phyloP scores from a whole-genome alignment of 2,888 invertebrate genomes.

The Eupithecia tripunctaria region DNA sequence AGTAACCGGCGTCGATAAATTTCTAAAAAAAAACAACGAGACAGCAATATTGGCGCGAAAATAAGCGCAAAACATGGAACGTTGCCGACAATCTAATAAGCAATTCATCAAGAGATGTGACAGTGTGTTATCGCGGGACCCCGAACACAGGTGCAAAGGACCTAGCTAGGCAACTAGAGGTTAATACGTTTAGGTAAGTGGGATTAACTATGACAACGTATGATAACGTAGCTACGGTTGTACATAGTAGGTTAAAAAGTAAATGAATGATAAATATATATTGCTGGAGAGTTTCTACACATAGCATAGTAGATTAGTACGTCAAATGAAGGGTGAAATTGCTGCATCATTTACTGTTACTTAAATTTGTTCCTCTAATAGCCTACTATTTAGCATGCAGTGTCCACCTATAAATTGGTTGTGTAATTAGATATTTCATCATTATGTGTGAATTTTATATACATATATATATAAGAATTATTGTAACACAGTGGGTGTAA shows the following conservation, averaged over 20 bases:
- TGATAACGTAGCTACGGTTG: neutral
- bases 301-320: neutral
- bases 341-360: too few species aligned
- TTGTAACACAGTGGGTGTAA: too few species aligned
- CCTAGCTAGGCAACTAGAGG: conserved; percentile 16
- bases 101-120: conserved; percentile 80
- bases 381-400: too few species aligned
- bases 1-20: conserved; percentile 55
- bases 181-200: neutral
- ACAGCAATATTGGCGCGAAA: conserved; percentile 63
- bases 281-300: neutral
- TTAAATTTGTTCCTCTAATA: too few species aligned
- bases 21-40: conserved; percentile 48
- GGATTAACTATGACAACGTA: neutral
- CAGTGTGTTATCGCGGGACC: conserved; percentile 69
- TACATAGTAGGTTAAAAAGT: neutral
- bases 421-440: too few species aligned
- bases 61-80: conserved; percentile 64
- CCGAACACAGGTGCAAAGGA: conserved; percentile 14
- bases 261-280: neutral
- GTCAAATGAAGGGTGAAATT: too few species aligned
- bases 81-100: conserved; percentile 75
- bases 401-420: too few species aligned
- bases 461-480: too few species aligned
- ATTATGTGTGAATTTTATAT: too few species aligned